Conservation (phyloP, 2,797 vertebrate species). For the Pogonophryne albipinna region DNA sequence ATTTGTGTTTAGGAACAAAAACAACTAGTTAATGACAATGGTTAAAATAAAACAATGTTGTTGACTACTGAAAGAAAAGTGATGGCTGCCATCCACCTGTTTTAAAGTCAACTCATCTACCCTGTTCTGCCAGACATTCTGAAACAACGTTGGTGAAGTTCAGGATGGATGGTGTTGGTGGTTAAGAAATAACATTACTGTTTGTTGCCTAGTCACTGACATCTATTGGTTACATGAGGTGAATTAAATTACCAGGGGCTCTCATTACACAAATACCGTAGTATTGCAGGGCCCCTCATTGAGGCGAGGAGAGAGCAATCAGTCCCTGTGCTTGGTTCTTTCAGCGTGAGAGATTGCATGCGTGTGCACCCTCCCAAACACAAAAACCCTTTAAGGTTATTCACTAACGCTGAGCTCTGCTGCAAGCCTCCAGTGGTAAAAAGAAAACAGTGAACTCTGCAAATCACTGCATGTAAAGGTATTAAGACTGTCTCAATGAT, state of each 20-base stretch:
- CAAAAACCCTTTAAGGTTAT: constrained; percentile 18
- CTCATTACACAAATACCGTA: constrained; percentile 19
- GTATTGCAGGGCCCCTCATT: constrained; percentile 32
- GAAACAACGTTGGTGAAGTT: not conserved
- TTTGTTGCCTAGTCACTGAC: constrained; percentile 71
- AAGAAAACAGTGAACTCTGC: constrained; percentile 2
- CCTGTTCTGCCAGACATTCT: not conserved
- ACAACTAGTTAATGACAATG: not conserved
- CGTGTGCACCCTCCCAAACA: not conserved
- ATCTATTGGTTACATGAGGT: constrained; percentile 77
- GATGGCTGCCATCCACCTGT: not conserved
- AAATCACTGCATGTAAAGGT: not conserved
- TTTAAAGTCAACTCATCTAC: not conserved
- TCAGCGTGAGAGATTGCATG: constrained; percentile 35
- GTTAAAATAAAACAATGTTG: not conserved
- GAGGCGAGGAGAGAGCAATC: constrained; percentile 43
- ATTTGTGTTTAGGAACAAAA: not conserved
- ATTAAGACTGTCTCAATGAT: not conserved
- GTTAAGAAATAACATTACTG: too few species aligned
- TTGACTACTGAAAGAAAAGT: not conserved
- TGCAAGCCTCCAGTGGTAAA: constrained; percentile 4
- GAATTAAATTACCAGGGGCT: constrained; percentile 70
- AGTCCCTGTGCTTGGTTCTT: constrained; percentile 26
- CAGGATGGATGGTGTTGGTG: not conserved
- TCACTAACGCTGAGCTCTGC: constrained; percentile 1